phyloP scores from a whole-genome alignment of 2,797 vertebrate genomes.

The Kryptolebias ocellatus region DNA sequence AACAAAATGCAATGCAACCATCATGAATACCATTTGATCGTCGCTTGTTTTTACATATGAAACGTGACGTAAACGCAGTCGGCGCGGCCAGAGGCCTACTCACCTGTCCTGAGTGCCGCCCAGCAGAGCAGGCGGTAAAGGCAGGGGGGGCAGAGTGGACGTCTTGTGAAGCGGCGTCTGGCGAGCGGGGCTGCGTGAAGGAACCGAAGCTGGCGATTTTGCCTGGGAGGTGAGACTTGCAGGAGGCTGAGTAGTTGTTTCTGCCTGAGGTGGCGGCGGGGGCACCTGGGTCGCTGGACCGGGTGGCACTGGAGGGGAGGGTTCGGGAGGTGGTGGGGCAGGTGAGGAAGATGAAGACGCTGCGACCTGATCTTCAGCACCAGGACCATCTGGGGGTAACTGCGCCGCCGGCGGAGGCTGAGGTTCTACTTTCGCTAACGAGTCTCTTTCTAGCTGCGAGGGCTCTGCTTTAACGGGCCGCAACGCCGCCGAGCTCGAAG shows the following conservation, averaged over 20 bases:
- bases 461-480: slow-evolving; percentile 69
- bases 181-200: slow-evolving; percentile 73
- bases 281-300: slow-evolving; percentile 71
- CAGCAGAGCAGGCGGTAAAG: slow-evolving; percentile 91
- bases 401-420: slow-evolving; percentile 72
- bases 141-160: slow-evolving; percentile 93
- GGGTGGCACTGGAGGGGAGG: slow-evolving; percentile 61
- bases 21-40: no score
- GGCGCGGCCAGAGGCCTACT: slow-evolving; percentile 51
- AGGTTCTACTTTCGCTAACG: slow-evolving; percentile 56
- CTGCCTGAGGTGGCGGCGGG: slow-evolving; percentile 77
- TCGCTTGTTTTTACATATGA: no score
- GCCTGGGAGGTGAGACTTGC: slow-evolving; percentile 58
- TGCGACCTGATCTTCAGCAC: slow-evolving; percentile 62
- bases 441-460: slow-evolving; percentile 58
- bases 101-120: slow-evolving; percentile 95
- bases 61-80: not conserved
- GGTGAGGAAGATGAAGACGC: slow-evolving; percentile 72
- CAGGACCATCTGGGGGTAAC: slow-evolving; percentile 61
- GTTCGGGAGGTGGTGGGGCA: slow-evolving; percentile 76
- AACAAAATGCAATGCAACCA: no score
- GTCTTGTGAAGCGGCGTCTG: slow-evolving; percentile 88
- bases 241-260: slow-evolving; percentile 42
- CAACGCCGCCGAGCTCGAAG: slow-evolving; percentile 34
- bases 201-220: slow-evolving; percentile 78